Base-by-base conservation (phyloP, 2,113 vertebrate species). In the Deroptyus accipitrinus region DNA sequence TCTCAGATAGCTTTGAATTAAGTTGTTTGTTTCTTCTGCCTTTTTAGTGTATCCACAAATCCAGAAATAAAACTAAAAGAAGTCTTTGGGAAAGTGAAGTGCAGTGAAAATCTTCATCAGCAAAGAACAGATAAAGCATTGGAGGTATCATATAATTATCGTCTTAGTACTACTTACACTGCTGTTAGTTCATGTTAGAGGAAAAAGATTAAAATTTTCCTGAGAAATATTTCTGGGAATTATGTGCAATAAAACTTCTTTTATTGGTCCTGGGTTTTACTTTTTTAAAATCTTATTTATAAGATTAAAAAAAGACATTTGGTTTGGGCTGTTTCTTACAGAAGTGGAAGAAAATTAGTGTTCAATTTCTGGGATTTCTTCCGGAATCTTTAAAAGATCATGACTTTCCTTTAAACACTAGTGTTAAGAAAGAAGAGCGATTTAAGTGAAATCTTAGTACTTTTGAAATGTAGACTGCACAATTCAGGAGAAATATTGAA, bases 91-190 rank as follows among this genome's bases (percentile, higher is more conserved):
- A 97, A 95, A 89, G 86, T 68, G 51, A 76, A 86, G 14, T 42
- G 76, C 49, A 28, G 67, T 61, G 94, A 91, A 97, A 96, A 31
- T 86, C 66, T 77, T 96, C 64, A 72, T 86, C 88, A 95, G n/a
- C 95, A 97, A 89, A 93, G 54, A 68, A 7, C 57, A n/a, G 86
- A 92, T 72, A 51, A 52, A 86, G 9, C 78, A 74, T 4, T 87
- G 64, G 89, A 98, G 98, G 98, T 98, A 98, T 80, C 23, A 0
- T 67, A n/a, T 44, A 69, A 37, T 62, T 74, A 42, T 16, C 0
- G 1, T 62, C 15, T 51, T 72, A 51, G 4, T 76, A 7, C 23
- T 63, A 11, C 62, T 57, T n/a, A n/a, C 33, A 23, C 55, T 63
- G 20, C 20, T 76, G 5, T 67, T 64, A 39, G n/a, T 52, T 31